Evolutionary conservation across 2,113 vertebrate genomes (phyloP).

Genomic region (Erpornis zantholeuca): DNA sequence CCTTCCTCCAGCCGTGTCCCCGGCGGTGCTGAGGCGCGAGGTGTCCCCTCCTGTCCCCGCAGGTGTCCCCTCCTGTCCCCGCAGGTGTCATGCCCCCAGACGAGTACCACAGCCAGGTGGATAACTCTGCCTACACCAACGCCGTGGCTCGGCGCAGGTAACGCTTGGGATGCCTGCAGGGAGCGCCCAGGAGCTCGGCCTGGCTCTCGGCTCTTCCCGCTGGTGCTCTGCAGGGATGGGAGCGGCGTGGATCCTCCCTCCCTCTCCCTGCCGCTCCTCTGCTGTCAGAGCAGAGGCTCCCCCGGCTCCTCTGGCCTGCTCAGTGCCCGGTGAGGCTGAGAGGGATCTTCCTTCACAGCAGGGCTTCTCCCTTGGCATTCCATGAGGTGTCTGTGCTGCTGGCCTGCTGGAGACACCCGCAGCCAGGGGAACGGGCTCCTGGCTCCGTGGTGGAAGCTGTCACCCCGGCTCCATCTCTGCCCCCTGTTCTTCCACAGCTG

Average conservation of each 20-base stretch:
- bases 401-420: neutral
- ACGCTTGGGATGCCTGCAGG: accelerated
- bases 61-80: neutral
- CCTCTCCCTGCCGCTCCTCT: too few species aligned
- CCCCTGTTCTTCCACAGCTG: neutral
- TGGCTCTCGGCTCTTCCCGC: neutral
- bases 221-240: neutral
- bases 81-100: constrained; percentile 95
- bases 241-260: neutral
- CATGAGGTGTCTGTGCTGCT: accelerated
- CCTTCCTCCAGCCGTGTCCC: accelerated
- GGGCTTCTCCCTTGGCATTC: neutral
- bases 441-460: accelerated
- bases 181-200: neutral
- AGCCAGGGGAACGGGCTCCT: accelerated
- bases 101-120: constrained; percentile 83
- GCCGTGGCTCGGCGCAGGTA: constrained; percentile 85
- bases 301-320: accelerated
- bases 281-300: neutral
- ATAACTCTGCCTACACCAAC: constrained; percentile 94
- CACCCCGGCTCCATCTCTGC: neutral
- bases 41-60: neutral
- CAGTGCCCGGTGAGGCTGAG: accelerated
- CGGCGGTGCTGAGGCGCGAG: neutral
- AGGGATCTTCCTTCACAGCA: neutral